Conservation (phyloP, 2,797 vertebrate species). For the Myotis findleyi region DNA sequence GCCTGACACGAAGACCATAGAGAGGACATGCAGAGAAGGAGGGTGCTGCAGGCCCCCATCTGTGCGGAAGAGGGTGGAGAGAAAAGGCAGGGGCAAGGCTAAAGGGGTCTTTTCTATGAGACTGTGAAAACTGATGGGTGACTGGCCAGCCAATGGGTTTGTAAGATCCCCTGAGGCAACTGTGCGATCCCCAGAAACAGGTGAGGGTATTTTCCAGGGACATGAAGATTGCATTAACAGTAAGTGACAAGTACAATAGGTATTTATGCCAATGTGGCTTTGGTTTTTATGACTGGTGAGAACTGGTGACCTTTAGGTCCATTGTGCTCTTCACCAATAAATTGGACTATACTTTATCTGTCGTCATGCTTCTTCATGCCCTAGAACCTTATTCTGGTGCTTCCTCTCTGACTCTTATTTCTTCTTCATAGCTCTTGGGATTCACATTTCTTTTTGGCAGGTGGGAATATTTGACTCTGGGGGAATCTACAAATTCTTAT, state of each 20-base stretch:
- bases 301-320: background rate
- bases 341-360: too few species aligned
- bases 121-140: background rate
- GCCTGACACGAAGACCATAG: rapidly evolving
- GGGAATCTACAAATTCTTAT: background rate
- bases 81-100: background rate
- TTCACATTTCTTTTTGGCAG: background rate
- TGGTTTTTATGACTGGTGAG: background rate
- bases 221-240: background rate
- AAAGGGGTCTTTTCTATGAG: background rate
- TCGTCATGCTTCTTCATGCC: background rate
- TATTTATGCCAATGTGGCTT: background rate
- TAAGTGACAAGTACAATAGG: background rate
- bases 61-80: background rate
- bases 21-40: background rate
- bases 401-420: background rate
- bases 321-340: background rate
- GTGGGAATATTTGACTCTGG: background rate
- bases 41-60: background rate
- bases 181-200: background rate
- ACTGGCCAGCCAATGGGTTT: background rate
- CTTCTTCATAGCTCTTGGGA: background rate
- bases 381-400: background rate
- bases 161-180: background rate
- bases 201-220: background rate